Percentiles rank a stretch among this genome's conserved stretches.
phyloP scores from a whole-genome alignment of 2,888 invertebrate species.

The Polydrusus tereticollis region DNA sequence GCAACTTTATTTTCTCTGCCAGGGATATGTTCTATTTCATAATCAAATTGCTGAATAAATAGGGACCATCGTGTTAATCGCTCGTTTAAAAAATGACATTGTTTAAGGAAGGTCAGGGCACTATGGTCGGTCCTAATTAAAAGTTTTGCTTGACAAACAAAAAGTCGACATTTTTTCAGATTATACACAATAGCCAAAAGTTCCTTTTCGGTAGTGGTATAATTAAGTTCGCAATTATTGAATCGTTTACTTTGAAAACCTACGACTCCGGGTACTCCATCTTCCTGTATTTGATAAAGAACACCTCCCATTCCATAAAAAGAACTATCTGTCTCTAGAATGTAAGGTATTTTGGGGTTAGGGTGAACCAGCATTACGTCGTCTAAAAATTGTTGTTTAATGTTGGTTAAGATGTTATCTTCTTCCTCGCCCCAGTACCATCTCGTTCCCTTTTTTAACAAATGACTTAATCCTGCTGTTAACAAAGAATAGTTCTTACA shows the following conservation, averaged over 20 bases:
- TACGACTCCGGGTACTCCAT: conserved; percentile 32
- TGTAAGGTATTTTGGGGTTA: conserved; percentile 3
- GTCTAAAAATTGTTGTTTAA: conserved; percentile 39
- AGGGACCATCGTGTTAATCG: conserved; percentile 42
- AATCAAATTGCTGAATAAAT: conserved; percentile 34
- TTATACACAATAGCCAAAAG: conserved; percentile 41
- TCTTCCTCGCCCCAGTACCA: conserved; percentile 37
- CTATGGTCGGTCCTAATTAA: conserved; percentile 42
- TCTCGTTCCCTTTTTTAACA: conserved; percentile 28
- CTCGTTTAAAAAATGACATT: conserved; percentile 5
- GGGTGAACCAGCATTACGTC: conserved; percentile 33
- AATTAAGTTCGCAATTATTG: conserved; percentile 35
- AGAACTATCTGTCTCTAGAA: conserved; percentile 12
- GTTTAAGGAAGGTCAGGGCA: conserved; percentile 29
- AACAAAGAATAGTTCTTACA: conserved; percentile 24
- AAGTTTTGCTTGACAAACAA: neutral
- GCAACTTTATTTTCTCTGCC: conserved; percentile 43
- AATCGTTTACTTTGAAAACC: conserved; percentile 40
- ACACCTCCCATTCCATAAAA: conserved; percentile 16
- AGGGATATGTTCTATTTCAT: conserved; percentile 32
- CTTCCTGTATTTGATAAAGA: conserved; percentile 29
- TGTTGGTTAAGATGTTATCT: conserved; percentile 17
- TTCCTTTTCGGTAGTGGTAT: conserved; percentile 50
- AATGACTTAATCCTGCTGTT: conserved; percentile 10
- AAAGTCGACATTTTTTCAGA: conserved; percentile 37